Conservation (phyloP, 2,797 vertebrate genomes). For the Coilia nasus region DNA sequence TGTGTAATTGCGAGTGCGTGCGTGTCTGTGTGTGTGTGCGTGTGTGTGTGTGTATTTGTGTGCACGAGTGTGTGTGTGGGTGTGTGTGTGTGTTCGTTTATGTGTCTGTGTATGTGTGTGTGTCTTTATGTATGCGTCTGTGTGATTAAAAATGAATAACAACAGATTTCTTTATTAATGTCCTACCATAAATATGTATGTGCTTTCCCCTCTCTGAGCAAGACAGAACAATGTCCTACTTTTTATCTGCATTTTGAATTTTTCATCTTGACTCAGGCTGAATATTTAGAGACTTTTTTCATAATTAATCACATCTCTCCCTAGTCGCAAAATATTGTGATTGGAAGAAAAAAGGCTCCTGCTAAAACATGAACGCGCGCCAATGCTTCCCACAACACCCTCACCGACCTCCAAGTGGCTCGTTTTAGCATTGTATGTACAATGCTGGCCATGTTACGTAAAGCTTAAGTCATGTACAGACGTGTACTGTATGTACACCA, state of each 20-base stretch:
- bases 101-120: neutral
- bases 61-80: conserved; percentile 6
- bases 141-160: conserved; percentile 60
- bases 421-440: neutral
- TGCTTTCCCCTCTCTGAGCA: conserved; percentile 39
- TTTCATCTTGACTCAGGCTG: conserved; percentile 40
- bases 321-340: conserved; percentile 31
- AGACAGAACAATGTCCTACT: conserved; percentile 29
- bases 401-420: neutral
- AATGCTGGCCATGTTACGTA: neutral
- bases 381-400: conserved; percentile 22
- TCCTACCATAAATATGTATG: conserved; percentile 55
- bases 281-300: conserved; percentile 41
- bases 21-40: conserved; percentile 37
- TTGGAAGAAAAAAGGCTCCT: conserved; percentile 29
- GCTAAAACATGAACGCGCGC: neutral
- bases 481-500: neutral
- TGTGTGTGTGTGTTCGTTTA: conserved; percentile 6
- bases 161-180: conserved; percentile 57
- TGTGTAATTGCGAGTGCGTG: conserved; percentile 5
- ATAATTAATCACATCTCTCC: conserved; percentile 32
- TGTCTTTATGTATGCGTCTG: conserved; percentile 35
- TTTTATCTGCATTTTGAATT: conserved; percentile 27
- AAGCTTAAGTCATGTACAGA: neutral
- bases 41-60: conserved; percentile 17